Percentiles rank a stretch among this genome's conserved stretches.
Conservation (phyloP, 2,888 invertebrate species). For the Scrobipalpa costella region DNA sequence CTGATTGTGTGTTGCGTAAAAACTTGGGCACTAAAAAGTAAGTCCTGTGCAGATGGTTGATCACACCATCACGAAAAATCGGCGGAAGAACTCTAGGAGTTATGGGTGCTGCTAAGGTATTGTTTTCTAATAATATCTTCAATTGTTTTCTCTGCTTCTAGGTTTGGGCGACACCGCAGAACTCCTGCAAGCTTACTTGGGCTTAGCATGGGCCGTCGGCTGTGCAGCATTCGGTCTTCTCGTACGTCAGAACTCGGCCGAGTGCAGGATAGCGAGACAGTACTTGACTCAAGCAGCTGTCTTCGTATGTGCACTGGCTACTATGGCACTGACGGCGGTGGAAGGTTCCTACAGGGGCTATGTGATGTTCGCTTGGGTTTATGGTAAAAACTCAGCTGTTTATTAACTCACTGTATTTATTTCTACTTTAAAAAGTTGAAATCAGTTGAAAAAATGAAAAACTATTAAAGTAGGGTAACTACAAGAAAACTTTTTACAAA, state of each 20-base stretch:
- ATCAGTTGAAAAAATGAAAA: too few species aligned
- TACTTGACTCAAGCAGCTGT: slow-evolving; percentile 91
- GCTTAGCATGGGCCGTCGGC: slow-evolving; percentile 91
- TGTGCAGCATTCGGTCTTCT: slow-evolving; percentile 90
- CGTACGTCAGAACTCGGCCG: slow-evolving; percentile 90
- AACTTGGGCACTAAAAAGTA: too few species aligned
- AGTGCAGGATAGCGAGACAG: slow-evolving; percentile 92
- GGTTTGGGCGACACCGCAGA: slow-evolving; percentile 82
- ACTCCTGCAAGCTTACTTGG: slow-evolving; percentile 87
- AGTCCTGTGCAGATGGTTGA: too few species aligned
- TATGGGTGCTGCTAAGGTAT: too few species aligned
- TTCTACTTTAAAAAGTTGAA: too few species aligned
- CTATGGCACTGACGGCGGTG: slow-evolving; percentile 88
- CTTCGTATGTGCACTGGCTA: slow-evolving; percentile 88
- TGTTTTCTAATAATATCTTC: too few species aligned
- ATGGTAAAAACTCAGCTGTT: slow-evolving; percentile 74
- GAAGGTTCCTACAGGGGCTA: slow-evolving; percentile 89
- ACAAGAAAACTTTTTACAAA: too few species aligned
- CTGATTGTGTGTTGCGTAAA: too few species aligned
- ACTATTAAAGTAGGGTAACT: too few species aligned
- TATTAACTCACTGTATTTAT: too few species aligned
- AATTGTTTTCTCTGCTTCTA: slow-evolving; percentile 36
- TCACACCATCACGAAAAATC: too few species aligned
- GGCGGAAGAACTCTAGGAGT: too few species aligned
- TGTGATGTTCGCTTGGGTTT: slow-evolving; percentile 90